Percentiles rank a stretch among this genome's conserved stretches.
phyloP scores from a whole-genome alignment of 2,113 vertebrate species.

The Chunga burmeisteri region DNA sequence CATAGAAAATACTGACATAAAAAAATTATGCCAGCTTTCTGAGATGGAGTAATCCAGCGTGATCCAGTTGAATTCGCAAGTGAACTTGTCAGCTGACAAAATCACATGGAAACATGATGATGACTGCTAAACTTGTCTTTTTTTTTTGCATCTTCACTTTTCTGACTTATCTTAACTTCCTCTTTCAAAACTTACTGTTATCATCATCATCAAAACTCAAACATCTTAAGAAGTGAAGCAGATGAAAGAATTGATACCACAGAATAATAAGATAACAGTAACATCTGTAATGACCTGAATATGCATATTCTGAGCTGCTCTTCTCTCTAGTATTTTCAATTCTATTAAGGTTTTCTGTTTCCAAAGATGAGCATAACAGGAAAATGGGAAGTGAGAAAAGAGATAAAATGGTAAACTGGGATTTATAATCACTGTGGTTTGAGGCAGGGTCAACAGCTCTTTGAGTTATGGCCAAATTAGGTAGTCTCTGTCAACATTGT shows the following conservation, averaged over 20 bases:
- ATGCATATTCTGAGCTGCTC: background rate
- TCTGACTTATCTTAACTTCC: background rate
- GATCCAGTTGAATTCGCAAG: background rate
- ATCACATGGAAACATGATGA: background rate
- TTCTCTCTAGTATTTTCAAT: background rate
- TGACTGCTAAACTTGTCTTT: background rate
- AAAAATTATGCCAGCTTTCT: background rate
- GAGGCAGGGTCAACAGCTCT: background rate
- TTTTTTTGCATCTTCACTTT: background rate
- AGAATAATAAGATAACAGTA: background rate
- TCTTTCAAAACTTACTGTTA: background rate
- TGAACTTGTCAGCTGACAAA: background rate
- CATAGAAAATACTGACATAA: background rate
- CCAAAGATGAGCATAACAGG: background rate
- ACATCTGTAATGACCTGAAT: background rate
- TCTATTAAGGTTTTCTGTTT: background rate
- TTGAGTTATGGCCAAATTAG: background rate
- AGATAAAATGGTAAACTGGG: background rate
- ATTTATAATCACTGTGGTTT: background rate
- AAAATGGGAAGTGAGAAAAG: background rate
- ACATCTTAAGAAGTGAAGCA: background rate
- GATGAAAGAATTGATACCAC: background rate
- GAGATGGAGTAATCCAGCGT: background rate
- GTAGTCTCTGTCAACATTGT: background rate
- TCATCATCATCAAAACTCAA: background rate